Evolutionary conservation across 2,797 vertebrate genomes (phyloP).

Genomic region (Morus bassanus): DNA sequence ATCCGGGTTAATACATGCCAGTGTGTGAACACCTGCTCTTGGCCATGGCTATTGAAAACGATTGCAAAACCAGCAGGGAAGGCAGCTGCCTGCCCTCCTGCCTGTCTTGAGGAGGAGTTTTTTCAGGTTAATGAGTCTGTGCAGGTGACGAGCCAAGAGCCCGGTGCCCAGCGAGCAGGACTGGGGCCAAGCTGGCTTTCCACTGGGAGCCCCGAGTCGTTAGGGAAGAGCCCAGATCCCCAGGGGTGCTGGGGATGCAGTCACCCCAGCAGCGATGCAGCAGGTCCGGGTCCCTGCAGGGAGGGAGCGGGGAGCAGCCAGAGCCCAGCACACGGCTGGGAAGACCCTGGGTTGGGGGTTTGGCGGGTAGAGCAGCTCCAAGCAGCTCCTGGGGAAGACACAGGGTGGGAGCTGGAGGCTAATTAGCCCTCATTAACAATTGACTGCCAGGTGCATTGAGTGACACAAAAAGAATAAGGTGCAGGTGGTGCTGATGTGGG

Average conservation of each 20-base stretch:
- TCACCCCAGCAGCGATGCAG: rapidly evolving
- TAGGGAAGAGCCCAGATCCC: not conserved
- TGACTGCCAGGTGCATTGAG: not conserved
- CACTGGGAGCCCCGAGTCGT: rapidly evolving
- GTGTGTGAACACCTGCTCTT: rapidly evolving
- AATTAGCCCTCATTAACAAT: not conserved
- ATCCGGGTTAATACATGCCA: rapidly evolving
- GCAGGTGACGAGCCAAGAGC: too few species aligned
- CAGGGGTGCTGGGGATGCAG: too few species aligned
- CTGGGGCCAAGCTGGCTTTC: not conserved
- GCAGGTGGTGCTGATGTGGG: rapidly evolving
- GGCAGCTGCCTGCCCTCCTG: not conserved
- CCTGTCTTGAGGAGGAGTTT: too few species aligned
- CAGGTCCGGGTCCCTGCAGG: rapidly evolving
- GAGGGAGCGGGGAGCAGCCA: not conserved
- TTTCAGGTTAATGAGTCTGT: too few species aligned
- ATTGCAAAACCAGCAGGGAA: not conserved
- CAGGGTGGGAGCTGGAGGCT: not conserved
- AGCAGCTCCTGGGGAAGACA: not conserved
- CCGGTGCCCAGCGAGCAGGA: not conserved
- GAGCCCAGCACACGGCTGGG: not conserved
- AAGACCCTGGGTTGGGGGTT: rapidly evolving
- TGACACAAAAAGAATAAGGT: not conserved
- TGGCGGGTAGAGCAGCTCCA: not conserved
- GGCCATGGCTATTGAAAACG: rapidly evolving